phyloP scores from a whole-genome alignment of 1,140 invertebrate genomes.

The Bombus breviceps region DNA sequence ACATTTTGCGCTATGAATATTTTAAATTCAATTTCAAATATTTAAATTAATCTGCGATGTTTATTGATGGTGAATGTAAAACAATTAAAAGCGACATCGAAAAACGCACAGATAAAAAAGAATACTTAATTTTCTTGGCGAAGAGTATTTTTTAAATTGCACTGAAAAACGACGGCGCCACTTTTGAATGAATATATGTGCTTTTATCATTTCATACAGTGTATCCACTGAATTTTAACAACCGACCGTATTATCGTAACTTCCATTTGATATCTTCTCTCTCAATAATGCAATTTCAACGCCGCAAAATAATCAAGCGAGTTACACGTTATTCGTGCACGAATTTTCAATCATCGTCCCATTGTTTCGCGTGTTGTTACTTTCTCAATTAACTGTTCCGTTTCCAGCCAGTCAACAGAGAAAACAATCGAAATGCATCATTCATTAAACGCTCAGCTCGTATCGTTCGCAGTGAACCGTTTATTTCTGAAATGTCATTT shows the following conservation, averaged over 20 bases:
- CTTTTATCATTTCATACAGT: not conserved
- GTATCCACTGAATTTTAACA: not conserved
- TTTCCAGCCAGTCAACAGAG: conserved; percentile 1
- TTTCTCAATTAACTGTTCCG: conserved; percentile 36
- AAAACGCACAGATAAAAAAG: not conserved
- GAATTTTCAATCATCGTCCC: conserved; percentile 20
- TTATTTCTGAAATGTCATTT: conserved; percentile 29
- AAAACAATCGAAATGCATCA: conserved; percentile 24
- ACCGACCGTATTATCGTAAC: not conserved
- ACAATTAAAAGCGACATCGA: not conserved
- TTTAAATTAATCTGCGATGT: no score
- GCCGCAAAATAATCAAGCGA: conserved; percentile 28
- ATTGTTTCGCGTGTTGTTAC: conserved; percentile 23
- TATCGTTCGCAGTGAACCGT: not conserved
- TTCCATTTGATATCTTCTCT: not conserved
- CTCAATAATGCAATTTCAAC: conserved; percentile 8
- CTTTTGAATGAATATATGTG: not conserved
- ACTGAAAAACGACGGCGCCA: not conserved
- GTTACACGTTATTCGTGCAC: conserved; percentile 28
- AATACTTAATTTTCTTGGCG: not conserved
- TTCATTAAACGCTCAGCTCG: conserved; percentile 21
- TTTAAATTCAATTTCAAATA: not conserved
- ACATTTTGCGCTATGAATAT: not conserved
- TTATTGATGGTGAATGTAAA: not conserved
- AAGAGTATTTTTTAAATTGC: not conserved